Base-by-base conservation (phyloP, 2,113 vertebrate genomes). In the Chlorodrepanis virens region DNA sequence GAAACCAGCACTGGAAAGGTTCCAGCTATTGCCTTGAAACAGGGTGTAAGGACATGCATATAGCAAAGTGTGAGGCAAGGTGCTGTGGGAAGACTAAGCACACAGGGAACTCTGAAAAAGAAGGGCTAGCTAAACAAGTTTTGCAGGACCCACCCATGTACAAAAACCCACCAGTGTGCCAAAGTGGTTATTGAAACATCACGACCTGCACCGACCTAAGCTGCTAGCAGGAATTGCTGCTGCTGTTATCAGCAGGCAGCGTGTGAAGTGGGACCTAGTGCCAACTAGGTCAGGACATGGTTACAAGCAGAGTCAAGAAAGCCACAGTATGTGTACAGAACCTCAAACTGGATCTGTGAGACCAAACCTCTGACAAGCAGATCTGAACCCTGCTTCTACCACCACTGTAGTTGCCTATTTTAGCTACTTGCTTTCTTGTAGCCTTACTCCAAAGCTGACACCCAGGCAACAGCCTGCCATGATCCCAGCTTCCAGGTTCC, bases 41-140 rank as follows among this genome's bases (percentile, higher is more conserved):
- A 14, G 54, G 25, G 85, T 74, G 57, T 70, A 87, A 84, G 47
- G 33, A 78, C 60, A 74, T 11, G 10, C 33, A 80, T 61, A 54
- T 2, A 63, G 47, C 64, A 44, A 83, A 74, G 61, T 21, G 25
- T 97, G 92, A 95, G 44, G 92, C 90, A 89, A 96, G 64, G 56
- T 0, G 15, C 68, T 95, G 85, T 86, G 90, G 93, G 93, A 95
- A 96, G 87, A 49, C 81, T 68, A 74, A 84, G 70, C 71, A 72
- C 44, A 52, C 3, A 14, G 61, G 54, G 89, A 96, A 40, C 65
- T 7, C 28, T 42, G 75, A 69, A 74, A 85, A 87, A 59, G 81
- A 63, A 40, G 44, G 75, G 40, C 82, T 28, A 40, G 92, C 84
- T 83, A 24, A 95, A 93, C 96, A 42, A 90, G 95, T 96, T 96